Evolutionary conservation across 2,113 vertebrate genomes (phyloP), one percentile per base, ranked within the genome.

Genomic region (Heteronetta atricapilla): DNA sequence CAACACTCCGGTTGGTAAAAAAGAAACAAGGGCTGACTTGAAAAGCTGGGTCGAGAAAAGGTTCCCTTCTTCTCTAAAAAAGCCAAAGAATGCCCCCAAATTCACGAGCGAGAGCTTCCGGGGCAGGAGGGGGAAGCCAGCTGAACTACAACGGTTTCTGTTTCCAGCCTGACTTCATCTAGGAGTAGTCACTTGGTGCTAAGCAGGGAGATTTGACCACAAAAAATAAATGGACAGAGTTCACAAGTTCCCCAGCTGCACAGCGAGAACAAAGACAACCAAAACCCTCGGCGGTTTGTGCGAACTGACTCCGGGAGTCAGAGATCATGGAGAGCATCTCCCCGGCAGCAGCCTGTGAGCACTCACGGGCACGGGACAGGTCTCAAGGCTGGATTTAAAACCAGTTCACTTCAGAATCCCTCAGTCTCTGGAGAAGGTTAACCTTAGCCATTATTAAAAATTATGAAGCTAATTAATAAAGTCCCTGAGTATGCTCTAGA

Each of bases 1-100:
- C 90, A 96, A 96, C 94, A 95, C 55, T 73, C 63, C 74, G 93
- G 44, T 74, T 95, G 83, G 62, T 82, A 92, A 74, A 93, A 88
- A 88, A 2, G 88, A 94, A 97, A 93, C 40, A 79, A 93, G 29
- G 72, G 48, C 31, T 79, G 67, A 90, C 52, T 94, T 14, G 3
- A 94, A 92, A 95, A 40, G 40, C 86, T 33, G 34, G 42, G 40
- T 2, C 55, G 26, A 77, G 29, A 73, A 72, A 78, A 93, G 62
- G 89, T 85, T 93, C 29, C 44, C 8, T 40, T 79, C 75, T 20
- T 10, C 64, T 53, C 42, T 56, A 64, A 69, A 38, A 38, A 82
- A 78, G 17, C 31, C 36, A 68, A 87, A 82, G 40, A 44, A 10
- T 42, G 56, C 50, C 81, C 23, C 55, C 3, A 62, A 81, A 68